Evolutionary conservation across 2,888 invertebrate genomes (phyloP), one percentile per base, ranked within the genome.

Genomic region (Ditula angustiorana): DNA sequence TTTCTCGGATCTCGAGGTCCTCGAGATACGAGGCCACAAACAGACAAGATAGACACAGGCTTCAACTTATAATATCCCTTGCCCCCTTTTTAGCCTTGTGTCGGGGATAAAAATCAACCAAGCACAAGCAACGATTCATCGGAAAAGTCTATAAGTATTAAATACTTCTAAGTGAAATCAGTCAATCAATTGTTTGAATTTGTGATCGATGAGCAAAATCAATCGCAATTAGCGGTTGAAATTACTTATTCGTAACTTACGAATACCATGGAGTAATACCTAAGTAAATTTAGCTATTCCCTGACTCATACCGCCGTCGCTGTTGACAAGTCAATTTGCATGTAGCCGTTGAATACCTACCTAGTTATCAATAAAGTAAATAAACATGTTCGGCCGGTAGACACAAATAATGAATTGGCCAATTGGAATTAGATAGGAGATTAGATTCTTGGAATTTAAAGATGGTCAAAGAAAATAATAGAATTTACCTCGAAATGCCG

Each of bases 121-220:
- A 10, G 11, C 5, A 33, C 2, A 33, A 2, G 2, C 11, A 5
- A 33, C n/a, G 5, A 46, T n/a, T 24, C 23, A 46, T 23, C 23
- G 46, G 11, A 24, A 46, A 46, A 24, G 23, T 10, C 24, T 24
- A n/a, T 8, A 2, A 19, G 8, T 2, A 19, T 16, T 3, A 10
- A 19, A 19, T 19, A 3, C 8, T 30, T 5, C 0, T 19, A 19
- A 8, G 19, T 19, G n/a, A 19, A 41, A 46, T n/a, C n/a, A 11
- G 24, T n/a, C n/a, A 23, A n/a, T 46, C 8, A 41, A 19, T 41
- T 41, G 21, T 30, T 55, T 61, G 35, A 49, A 49, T 26, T 62
- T 33, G 56, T 57, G 50, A 56, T 28, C n/a, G 56, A 50, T 30
- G 35, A 53, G 5, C 41, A 57, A 49, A 57, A 56, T 57, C 16